phyloP scores from a whole-genome alignment of 1,140 invertebrate genomes.

The Zaprionus tsacasi region DNA sequence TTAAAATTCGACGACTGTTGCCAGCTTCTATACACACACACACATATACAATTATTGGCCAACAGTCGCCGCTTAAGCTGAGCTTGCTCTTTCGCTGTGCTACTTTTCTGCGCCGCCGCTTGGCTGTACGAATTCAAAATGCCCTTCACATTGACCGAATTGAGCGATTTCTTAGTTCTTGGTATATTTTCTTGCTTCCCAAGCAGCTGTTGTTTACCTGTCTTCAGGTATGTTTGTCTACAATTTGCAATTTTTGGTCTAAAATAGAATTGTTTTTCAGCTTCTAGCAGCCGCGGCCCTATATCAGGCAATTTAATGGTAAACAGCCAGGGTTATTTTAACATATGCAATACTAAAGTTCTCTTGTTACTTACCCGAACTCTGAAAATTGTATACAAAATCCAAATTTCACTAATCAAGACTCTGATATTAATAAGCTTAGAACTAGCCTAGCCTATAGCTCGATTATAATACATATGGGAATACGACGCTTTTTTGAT shows the following conservation, averaged over 20 bases:
- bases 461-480: no score
- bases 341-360: background rate
- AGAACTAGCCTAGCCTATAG: no score
- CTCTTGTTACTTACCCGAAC: background rate
- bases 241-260: constrained; percentile 9
- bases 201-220: constrained; percentile 34
- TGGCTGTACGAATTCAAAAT: constrained; percentile 13
- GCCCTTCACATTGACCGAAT: constrained; percentile 57
- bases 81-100: constrained; percentile 17
- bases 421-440: no score
- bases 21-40: constrained; percentile 31
- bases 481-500: no score
- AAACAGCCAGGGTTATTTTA: background rate
- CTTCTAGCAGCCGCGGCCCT: background rate
- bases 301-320: background rate
- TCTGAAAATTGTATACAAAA: background rate
- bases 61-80: constrained; percentile 5
- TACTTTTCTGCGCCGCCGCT: background rate
- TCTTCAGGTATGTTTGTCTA: constrained; percentile 11
- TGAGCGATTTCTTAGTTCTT: background rate
- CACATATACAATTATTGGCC: constrained; percentile 5
- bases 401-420: background rate
- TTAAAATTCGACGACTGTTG: constrained; percentile 55
- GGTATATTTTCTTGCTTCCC: background rate
- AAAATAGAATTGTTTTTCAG: constrained; percentile 13